These are phyloP conservation scores for Thamnophis sirtalis DNA, from an alignment of 2,113 vertebrate genomes.

Conservation along the genomic window DNA sequence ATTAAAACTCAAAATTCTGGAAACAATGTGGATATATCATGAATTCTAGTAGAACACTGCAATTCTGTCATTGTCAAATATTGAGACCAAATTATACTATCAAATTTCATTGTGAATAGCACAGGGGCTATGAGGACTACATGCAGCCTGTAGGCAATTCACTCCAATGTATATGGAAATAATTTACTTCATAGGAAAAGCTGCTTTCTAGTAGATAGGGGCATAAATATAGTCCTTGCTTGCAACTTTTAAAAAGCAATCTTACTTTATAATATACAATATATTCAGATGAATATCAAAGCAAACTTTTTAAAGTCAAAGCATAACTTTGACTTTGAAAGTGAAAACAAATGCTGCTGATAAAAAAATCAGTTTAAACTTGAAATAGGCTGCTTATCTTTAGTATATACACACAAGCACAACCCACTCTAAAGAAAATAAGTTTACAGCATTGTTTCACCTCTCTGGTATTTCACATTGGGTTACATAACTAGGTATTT, in stretches of 20 bases:
- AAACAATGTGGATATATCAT: not conserved
- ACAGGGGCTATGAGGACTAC: not conserved
- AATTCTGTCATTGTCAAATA: not conserved
- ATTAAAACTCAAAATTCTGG: not conserved
- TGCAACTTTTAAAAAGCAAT: not conserved
- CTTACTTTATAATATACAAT: not conserved
- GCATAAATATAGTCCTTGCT: not conserved
- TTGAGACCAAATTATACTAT: not conserved
- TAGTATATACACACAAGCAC: not conserved
- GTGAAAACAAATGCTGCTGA: not conserved
- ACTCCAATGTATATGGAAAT: not conserved
- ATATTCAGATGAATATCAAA: not conserved
- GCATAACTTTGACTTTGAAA: not conserved
- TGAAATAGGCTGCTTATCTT: not conserved
- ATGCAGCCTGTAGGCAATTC: not conserved
- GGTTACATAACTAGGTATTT: not conserved
- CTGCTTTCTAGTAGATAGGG: not conserved
- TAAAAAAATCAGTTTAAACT: not conserved
- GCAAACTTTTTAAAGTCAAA: not conserved
- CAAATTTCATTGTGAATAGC: not conserved
- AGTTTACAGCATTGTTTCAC: not conserved
- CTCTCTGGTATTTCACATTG: not conserved
- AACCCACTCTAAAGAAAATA: not conserved
- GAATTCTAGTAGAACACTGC: not conserved
- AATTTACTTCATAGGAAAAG: not conserved